Conservation (phyloP, 2,888 invertebrate genomes). For the Rhamnusium bicolor region DNA sequence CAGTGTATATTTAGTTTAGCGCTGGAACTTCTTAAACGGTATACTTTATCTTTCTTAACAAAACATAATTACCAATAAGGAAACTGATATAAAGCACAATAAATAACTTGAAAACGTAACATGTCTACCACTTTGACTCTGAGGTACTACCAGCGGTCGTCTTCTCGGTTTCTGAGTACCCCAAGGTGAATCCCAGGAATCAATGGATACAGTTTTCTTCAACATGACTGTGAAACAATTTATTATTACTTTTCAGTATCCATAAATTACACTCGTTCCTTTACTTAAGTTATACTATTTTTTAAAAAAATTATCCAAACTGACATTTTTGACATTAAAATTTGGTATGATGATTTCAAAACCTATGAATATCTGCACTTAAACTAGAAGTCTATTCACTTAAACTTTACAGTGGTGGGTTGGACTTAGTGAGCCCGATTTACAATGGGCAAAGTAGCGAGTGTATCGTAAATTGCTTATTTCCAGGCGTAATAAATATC, state of each 20-base stretch:
- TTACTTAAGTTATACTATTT: not conserved
- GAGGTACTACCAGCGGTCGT: constrained; percentile 27
- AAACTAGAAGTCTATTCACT: too few species aligned
- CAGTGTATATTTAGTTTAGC: too few species aligned
- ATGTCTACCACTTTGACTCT: constrained; percentile 41
- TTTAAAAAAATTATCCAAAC: not conserved
- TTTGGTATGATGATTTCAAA: not conserved
- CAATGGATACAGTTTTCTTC: constrained; percentile 30
- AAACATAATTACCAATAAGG: constrained; percentile 38
- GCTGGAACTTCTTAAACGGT: not conserved
- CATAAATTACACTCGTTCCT: not conserved
- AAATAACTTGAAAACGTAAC: constrained; percentile 37
- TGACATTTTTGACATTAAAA: not conserved
- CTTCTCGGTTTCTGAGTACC: constrained; percentile 19
- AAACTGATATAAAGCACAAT: constrained; percentile 44
- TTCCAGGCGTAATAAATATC: too few species aligned
- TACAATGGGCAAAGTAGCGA: too few species aligned
- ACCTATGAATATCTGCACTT: not conserved
- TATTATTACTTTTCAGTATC: not conserved
- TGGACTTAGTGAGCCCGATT: too few species aligned
- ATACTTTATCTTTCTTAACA: not conserved
- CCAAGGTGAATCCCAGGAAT: constrained; percentile 48
- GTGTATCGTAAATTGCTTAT: too few species aligned
- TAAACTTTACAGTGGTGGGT: too few species aligned
- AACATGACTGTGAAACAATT: not conserved